Conservation (phyloP, 2,113 vertebrate genomes). For the Mellivora capensis region DNA sequence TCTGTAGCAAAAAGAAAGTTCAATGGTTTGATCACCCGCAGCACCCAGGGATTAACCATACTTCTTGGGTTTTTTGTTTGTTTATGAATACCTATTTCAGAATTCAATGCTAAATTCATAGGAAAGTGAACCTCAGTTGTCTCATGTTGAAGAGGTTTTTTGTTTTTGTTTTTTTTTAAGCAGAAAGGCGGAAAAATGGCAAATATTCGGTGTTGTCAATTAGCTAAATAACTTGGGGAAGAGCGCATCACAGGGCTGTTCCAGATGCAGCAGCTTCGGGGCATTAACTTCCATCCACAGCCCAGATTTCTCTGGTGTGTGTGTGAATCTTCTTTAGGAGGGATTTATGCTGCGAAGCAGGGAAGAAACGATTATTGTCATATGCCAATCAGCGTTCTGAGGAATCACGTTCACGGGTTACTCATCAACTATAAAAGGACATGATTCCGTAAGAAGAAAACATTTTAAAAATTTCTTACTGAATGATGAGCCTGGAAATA, state of each 20-base stretch:
- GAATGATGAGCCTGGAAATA: slow-evolving; percentile 6
- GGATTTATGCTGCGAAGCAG: background rate
- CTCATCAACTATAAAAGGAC: slow-evolving; percentile 46
- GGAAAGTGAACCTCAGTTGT: background rate
- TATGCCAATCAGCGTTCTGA: slow-evolving; percentile 5
- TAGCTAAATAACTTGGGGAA: background rate
- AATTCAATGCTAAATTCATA: slow-evolving; percentile 33
- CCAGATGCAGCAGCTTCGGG: background rate
- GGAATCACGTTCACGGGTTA: background rate
- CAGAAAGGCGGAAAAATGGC: background rate
- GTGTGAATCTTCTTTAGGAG: background rate
- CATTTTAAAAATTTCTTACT: slow-evolving; percentile 27
- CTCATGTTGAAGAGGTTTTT: background rate
- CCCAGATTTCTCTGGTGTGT: background rate
- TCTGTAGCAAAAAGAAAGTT: slow-evolving; percentile 2
- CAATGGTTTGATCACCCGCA: background rate
- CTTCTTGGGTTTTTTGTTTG: background rate
- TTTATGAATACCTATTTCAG: background rate
- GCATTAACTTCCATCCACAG: background rate
- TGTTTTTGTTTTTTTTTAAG: background rate
- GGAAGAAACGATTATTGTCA: slow-evolving; percentile 2
- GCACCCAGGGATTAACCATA: background rate
- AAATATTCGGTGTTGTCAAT: slow-evolving; percentile 6
- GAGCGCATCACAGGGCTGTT: background rate
- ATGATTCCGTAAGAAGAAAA: background rate